Conservation (phyloP, 2,113 vertebrate species). For the Meriones unguiculatus region DNA sequence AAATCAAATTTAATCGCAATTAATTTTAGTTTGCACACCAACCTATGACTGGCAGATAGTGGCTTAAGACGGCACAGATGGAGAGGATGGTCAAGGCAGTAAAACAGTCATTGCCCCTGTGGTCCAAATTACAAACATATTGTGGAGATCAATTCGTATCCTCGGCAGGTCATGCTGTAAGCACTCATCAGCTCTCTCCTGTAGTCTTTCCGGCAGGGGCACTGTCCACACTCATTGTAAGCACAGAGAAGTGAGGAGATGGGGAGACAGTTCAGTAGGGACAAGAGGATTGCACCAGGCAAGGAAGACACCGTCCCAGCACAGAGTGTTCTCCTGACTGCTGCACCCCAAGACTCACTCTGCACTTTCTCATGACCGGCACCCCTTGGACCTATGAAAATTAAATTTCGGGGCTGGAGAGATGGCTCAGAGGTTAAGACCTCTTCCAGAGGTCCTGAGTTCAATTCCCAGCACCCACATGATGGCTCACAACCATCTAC, state of each 20-base stretch:
- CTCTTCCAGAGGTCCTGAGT: too few species aligned
- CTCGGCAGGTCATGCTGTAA: neutral
- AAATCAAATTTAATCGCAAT: conserved; percentile 39
- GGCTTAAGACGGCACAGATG: neutral
- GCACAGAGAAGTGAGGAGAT: neutral
- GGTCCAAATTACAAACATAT: neutral
- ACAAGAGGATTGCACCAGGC: neutral
- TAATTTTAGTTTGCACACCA: neutral
- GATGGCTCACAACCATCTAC: too few species aligned
- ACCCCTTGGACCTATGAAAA: neutral
- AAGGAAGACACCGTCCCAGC: neutral
- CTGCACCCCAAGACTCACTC: neutral
- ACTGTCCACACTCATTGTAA: too few species aligned
- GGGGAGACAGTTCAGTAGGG: neutral
- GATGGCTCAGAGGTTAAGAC: too few species aligned
- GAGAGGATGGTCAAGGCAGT: neutral
- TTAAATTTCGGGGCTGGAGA: too few species aligned
- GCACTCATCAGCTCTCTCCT: neutral
- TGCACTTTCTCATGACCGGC: neutral
- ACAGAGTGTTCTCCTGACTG: neutral
- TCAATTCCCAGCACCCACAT: too few species aligned
- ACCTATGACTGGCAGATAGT: neutral
- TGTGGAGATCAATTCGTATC: neutral
- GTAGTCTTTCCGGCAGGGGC: neutral
- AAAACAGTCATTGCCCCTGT: neutral